Base-by-base conservation (phyloP, 2,797 vertebrate species). In the Mionectes olivaceus region DNA sequence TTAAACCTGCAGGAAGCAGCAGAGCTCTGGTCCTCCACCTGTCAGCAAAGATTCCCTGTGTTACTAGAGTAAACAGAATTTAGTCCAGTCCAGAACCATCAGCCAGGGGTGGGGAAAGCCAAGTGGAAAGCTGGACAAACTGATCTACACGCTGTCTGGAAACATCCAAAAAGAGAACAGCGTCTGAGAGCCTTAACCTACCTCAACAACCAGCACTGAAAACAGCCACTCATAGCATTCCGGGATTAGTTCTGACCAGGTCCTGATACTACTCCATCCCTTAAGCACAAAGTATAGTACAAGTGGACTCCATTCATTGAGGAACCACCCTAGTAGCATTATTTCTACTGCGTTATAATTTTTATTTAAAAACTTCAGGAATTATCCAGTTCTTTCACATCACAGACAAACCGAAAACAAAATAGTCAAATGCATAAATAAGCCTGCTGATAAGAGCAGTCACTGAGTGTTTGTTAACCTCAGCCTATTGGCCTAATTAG, bases 361-460 rank as follows among this genome's bases (percentile, higher is more conserved):
- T n/a, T 46, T 50, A 19, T 49, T 78, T 4, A 10, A 88, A 83
- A 86, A 43, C 8, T 17, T 78, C 37, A n/a, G 37, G 15, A 92
- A 53, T 64, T 77, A 83, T 49, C 33, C 37, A 32, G 53, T 57
- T 87, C 77, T 92, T 91, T 59, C 61, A 55, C 43, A 73, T 63
- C 76, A 86, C 4, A 71, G 53, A 49, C 28, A 73, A 91, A 88
- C 41, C 65, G 46, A 78, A 73, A 89, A 55, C 50, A 83, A 80
- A 74, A 87, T 9, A 96, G 88, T 96, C 67, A 93, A 91, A 97
- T 91, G 93, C 76, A 76, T 95, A 96, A 97, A 94, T 87, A 96
- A 95, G 53, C 19, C 61, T 50, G 47, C 50, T 79, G 90, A 87
- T 89, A 93, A 83, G 57, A 83, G 57, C 85, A 67, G 91, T 46